These are phyloP conservation scores for Cladorhizidae sp. DNA, from an alignment of 37 sponge, comb jelly and placozoan genomes.

Conservation along the genomic window DNA sequence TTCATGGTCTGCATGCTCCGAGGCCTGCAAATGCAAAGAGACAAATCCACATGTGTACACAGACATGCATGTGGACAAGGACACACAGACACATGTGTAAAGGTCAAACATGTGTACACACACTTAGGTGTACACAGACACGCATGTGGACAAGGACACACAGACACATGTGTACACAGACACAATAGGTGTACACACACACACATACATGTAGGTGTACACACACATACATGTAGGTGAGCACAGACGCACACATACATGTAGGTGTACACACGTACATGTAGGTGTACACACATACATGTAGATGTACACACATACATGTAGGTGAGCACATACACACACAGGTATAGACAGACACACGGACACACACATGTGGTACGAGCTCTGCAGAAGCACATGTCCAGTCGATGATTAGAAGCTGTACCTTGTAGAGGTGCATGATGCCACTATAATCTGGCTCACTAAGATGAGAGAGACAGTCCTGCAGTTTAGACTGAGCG, in stretches of 20 bases:
- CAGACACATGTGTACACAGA: too few relatives aligned
- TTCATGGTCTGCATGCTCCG: constrained; percentile 59
- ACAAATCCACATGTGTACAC: constrained; percentile 3
- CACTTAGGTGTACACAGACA: neutral
- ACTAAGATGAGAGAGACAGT: constrained; percentile 43
- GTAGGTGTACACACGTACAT: neutral
- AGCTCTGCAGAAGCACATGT: neutral
- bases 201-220: too few relatives aligned
- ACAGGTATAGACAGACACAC: neutral
- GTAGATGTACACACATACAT: neutral
- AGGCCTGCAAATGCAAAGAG: neutral
- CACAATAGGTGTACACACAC: too few relatives aligned
- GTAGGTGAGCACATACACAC: neutral
- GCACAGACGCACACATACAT: neutral
- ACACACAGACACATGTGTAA: too few relatives aligned
- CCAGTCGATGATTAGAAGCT: neutral
- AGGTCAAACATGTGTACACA: too few relatives aligned
- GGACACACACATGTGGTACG: neutral
- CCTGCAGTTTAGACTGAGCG: constrained; percentile 61
- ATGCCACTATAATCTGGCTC: constrained; percentile 49
- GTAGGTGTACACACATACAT: too few relatives aligned
- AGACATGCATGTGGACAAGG: constrained; percentile 12
- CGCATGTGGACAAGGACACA: too few relatives aligned
- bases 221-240: neutral
- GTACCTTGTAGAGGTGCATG: constrained; percentile 62